Evolutionary conservation across 1,140 invertebrate species (phyloP).

Genomic region (Leptopilina boulardi): DNA sequence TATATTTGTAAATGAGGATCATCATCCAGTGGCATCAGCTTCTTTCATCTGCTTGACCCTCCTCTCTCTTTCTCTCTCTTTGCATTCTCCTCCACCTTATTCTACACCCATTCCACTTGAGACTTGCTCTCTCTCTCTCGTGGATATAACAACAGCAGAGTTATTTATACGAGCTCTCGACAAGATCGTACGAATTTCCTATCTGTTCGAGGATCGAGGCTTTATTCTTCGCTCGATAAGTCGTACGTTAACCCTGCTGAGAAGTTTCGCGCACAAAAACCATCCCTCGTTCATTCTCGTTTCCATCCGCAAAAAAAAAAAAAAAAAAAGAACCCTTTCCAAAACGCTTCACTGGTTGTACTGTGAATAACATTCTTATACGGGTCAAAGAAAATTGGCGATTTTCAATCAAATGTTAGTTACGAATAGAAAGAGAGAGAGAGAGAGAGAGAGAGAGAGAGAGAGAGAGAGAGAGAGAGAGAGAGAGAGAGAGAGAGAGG

Average conservation of each 20-base stretch:
- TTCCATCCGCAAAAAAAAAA: not conserved
- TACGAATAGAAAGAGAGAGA: not conserved
- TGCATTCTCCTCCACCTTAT: not conserved
- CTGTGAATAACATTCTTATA: conserved; percentile 28
- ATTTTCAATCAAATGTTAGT: conserved; percentile 48
- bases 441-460: too few species aligned
- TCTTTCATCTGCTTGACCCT: conserved; percentile 30
- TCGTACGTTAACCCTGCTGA: conserved; percentile 31
- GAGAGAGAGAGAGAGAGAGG: too few species aligned
- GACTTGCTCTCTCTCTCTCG: conserved; percentile 26
- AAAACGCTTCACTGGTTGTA: conserved; percentile 27
- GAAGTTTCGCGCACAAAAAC: conserved; percentile 16
- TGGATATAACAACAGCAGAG: conserved; percentile 27
- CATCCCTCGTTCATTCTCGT: conserved; percentile 26
- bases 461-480: too few species aligned
- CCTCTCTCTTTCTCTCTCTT: not conserved
- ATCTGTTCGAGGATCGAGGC: conserved; percentile 27
- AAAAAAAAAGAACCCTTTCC: conserved; percentile 1
- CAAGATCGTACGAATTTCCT: conserved; percentile 35
- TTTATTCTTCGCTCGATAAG: conserved; percentile 31
- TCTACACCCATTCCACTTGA: not conserved
- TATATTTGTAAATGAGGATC: conserved; percentile 31
- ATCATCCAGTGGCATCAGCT: not conserved
- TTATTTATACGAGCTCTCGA: conserved; percentile 38
- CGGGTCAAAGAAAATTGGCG: conserved; percentile 30